Evolutionary conservation across 2,797 vertebrate genomes (phyloP).

Genomic region (Bradypodion ventrale): DNA sequence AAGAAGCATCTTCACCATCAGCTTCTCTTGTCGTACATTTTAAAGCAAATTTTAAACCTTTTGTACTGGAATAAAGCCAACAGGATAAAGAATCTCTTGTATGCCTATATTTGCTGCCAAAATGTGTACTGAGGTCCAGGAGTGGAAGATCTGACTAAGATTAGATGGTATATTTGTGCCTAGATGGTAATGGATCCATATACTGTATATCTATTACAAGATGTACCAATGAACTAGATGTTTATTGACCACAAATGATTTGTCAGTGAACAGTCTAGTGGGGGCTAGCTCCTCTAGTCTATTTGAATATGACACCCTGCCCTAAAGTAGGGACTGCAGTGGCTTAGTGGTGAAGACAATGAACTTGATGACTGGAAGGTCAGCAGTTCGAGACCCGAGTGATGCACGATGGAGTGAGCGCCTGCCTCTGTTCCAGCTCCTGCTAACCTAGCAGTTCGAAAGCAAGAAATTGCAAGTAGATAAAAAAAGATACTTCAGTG

Average conservation of each 20-base stretch:
- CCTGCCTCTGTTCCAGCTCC: no score
- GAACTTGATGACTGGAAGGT: no score
- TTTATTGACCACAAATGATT: not conserved
- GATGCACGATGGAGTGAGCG: no score
- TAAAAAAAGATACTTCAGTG: no score
- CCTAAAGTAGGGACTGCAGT: no score
- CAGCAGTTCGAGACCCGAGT: no score
- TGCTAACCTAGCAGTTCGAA: no score
- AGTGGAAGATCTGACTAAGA: not conserved
- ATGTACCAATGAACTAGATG: not conserved
- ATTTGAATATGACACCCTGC: not conserved
- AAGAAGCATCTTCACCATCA: not conserved
- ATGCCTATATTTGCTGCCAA: not conserved
- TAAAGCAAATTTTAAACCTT: not conserved
- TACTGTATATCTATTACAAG: not conserved
- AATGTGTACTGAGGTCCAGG: not conserved
- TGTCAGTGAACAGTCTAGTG: not conserved
- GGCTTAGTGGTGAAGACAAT: no score
- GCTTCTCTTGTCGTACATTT: not conserved
- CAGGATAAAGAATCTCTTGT: not conserved
- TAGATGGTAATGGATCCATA: not conserved
- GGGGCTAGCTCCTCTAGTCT: no score
- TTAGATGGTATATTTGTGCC: not conserved
- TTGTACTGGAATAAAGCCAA: not conserved
- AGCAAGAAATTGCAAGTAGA: no score